phyloP scores from a whole-genome alignment of 2,888 invertebrate species.

The Oscheius sp. region DNA sequence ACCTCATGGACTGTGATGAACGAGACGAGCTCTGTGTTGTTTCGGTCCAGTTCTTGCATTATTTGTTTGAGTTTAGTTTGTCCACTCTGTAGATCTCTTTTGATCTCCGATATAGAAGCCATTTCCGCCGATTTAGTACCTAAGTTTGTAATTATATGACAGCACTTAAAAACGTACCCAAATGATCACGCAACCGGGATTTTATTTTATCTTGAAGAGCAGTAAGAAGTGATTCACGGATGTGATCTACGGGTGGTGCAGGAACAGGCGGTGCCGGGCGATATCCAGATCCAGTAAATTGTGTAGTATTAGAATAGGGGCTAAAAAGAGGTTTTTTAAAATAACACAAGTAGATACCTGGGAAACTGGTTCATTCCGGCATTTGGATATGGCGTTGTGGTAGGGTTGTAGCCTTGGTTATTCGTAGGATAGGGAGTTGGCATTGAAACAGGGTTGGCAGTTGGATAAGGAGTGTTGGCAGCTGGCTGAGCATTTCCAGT shows the following conservation, averaged over 20 bases:
- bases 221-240: conserved; percentile 90
- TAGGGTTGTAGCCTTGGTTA: background rate
- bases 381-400: conserved; percentile 50
- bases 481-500: conserved; percentile 22
- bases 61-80: conserved; percentile 64
- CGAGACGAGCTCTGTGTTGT: conserved; percentile 57
- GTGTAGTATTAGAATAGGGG: conserved; percentile 50
- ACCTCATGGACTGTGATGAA: conserved; percentile 34
- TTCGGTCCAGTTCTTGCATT: conserved; percentile 63
- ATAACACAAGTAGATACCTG: conserved; percentile 1
- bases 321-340: conserved; percentile 39
- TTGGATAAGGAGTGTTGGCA: conserved; percentile 75
- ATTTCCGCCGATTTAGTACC: conserved; percentile 81
- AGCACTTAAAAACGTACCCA: conserved; percentile 76
- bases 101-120: conserved; percentile 87
- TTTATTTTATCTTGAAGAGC: conserved; percentile 94
- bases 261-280: conserved; percentile 34
- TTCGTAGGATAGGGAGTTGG: conserved; percentile 47
- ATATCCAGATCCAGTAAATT: conserved; percentile 7
- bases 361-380: conserved; percentile 34
- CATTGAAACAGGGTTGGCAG: conserved; percentile 40
- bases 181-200: conserved; percentile 87
- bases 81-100: conserved; percentile 83
- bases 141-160: conserved; percentile 32
- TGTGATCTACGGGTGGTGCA: conserved; percentile 80